phyloP scores from a whole-genome alignment of 2,888 invertebrate genomes.

The Oxycera nigricornis region DNA sequence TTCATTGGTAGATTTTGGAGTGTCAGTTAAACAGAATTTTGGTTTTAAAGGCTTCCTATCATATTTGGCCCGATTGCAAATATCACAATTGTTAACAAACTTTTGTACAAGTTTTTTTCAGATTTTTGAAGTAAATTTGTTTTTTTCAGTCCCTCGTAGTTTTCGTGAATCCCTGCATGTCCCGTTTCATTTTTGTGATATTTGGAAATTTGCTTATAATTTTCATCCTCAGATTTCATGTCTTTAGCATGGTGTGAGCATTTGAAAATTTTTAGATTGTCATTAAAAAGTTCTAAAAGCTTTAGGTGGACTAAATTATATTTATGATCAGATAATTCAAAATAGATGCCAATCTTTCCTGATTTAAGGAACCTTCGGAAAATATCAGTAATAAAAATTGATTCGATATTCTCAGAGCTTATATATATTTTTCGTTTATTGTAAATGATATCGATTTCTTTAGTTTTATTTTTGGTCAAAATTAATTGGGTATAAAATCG shows the following conservation, averaged over 20 bases:
- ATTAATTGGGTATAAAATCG: background rate
- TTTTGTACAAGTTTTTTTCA: constrained; percentile 26
- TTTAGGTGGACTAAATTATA: background rate
- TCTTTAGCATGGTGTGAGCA: constrained; percentile 44
- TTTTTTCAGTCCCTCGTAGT: constrained; percentile 24
- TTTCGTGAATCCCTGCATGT: too few species aligned
- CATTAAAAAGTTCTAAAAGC: background rate
- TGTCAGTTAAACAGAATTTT: too few species aligned
- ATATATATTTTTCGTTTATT: background rate
- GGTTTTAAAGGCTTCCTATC: too few species aligned
- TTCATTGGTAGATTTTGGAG: constrained; percentile 13
- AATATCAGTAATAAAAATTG: background rate
- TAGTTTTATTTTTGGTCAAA: background rate
- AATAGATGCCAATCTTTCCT: too few species aligned
- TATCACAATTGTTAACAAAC: too few species aligned
- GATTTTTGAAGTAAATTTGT: constrained; percentile 11
- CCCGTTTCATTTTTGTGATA: constrained; percentile 7
- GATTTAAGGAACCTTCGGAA: constrained; percentile 30
- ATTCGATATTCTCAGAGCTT: background rate
- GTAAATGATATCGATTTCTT: constrained; percentile 30
- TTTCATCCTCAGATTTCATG: constrained; percentile 38
- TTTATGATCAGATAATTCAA: background rate
- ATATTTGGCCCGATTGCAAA: too few species aligned
- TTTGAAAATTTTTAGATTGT: background rate
- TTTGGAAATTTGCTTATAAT: constrained; percentile 39